phyloP scores from a whole-genome alignment of 2,797 vertebrate genomes.

The Delichon dasypus region DNA sequence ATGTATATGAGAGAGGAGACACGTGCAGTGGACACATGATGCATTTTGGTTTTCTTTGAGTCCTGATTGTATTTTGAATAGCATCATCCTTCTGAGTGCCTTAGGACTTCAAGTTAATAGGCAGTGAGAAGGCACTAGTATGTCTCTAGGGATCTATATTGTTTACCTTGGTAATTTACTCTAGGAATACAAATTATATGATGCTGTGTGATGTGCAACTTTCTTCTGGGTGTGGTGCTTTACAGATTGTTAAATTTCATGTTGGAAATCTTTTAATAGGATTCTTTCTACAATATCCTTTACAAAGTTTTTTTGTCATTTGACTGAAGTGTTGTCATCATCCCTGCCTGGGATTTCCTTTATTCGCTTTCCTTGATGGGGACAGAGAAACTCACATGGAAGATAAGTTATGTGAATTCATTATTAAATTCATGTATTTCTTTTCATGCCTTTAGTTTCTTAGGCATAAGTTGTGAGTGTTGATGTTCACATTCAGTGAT shows the following conservation, averaged over 20 bases:
- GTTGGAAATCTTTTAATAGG: slow-evolving; percentile 1
- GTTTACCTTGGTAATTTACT: slow-evolving; percentile 66
- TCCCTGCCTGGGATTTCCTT: not conserved
- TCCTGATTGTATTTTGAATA: slow-evolving; percentile 52
- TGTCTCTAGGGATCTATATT: slow-evolving; percentile 40
- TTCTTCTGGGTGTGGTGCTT: slow-evolving; percentile 43
- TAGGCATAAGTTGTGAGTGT: not conserved
- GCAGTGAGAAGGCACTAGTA: slow-evolving; percentile 57
- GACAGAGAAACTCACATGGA: not conserved
- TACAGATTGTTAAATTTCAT: slow-evolving; percentile 25
- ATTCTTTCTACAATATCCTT: slow-evolving; percentile 23
- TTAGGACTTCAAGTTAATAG: slow-evolving; percentile 63
- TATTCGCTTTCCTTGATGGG: not conserved
- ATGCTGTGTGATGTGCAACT: not conserved
- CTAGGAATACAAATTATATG: slow-evolving; percentile 28
- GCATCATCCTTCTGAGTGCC: slow-evolving; percentile 55
- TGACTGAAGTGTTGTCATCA: not conserved
- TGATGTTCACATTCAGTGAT: not conserved
- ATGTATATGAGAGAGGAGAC: not conserved
- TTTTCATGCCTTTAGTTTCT: not conserved
- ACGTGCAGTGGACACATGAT: not conserved
- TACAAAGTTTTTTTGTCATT: slow-evolving; percentile 6
- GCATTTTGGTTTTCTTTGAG: slow-evolving; percentile 62
- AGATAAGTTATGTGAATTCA: not conserved
- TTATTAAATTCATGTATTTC: not conserved